Conservation (phyloP, 2,113 vertebrate genomes). For the Ceuthmochares aereus region DNA sequence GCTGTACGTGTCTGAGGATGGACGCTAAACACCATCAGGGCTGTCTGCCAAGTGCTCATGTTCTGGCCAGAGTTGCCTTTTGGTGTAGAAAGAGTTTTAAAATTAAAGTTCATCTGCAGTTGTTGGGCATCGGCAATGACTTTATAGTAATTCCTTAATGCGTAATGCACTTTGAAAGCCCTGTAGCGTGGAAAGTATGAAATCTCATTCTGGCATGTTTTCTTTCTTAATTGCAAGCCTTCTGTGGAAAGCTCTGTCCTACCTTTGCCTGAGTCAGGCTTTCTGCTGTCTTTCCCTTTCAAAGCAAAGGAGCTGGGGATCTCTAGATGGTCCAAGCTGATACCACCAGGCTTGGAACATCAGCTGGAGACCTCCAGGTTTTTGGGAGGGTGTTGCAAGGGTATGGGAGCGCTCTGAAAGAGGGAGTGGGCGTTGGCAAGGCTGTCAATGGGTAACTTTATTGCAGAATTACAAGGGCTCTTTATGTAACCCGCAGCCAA, state of each 20-base stretch:
- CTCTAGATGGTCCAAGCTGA: not conserved
- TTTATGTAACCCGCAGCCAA: conserved; percentile 61
- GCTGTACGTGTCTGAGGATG: not conserved
- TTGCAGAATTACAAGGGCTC: conserved; percentile 49
- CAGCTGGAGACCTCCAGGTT: not conserved
- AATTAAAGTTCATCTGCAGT: not conserved
- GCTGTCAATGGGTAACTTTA: conserved; percentile 47
- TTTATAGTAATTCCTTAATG: conserved; percentile 42
- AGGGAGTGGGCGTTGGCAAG: conserved; percentile 23
- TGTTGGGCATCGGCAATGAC: not conserved
- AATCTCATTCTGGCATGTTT: conserved; percentile 40
- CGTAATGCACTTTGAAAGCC: not conserved
- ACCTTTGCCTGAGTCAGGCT: not conserved
- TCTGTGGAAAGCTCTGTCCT: conserved; percentile 5
- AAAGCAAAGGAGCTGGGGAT: not conserved
- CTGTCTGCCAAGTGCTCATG: conserved; percentile 10
- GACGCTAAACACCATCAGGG: conserved; percentile 8
- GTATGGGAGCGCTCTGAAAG: not conserved
- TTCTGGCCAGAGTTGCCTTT: conserved; percentile 11
- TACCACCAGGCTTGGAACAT: not conserved
- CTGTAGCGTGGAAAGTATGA: conserved; percentile 57
- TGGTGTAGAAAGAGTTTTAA: conserved; percentile 2
- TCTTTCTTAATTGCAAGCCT: conserved; percentile 32
- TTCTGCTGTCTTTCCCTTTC: not conserved
- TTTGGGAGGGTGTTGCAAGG: not conserved